Base-by-base conservation (phyloP, 1,140 invertebrate genomes). In the Diabrotica undecimpunctata region DNA sequence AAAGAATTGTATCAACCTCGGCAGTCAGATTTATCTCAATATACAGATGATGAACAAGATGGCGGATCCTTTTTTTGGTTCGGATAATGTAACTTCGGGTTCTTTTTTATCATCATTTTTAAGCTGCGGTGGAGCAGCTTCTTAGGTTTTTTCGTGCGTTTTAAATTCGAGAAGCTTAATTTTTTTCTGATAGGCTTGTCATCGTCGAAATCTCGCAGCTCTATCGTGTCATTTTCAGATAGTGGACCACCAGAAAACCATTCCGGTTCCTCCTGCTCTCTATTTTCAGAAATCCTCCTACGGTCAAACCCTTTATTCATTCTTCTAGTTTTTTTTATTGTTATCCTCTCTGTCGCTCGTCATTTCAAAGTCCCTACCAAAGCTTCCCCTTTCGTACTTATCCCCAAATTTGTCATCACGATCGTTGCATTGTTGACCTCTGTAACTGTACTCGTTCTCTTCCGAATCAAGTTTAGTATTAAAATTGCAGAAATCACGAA, bases 191-290 rank as follows among this genome's bases (percentile, higher is more conserved):
- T 78, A 38, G 54, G 73, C 58, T 65, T 78, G 6, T 77, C 70
- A 10, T 94, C 91, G 53, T 96, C 93, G 81, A 97, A 97, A 6
- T 94, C 95, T 62, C 89, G 86, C 57, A 97, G 80, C 77, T 97
- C 95, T 65, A 97, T 97, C n/a, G 91, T 95, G 70, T 97, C 95
- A 69, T 89, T 84, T 74, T 95, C 91, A 55, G 93, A 95, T 58
- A 90, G 91, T 38, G 94, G 94, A 41, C 94, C 94, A 57, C 87
- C 90, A 75, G 89, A 92, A 75, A 94, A 94, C 87, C 82, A 90
- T 70, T 89, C 88, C 0, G 88, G 88, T 70, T 88, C 87, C 57
- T 87, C 86, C 37, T 84, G 82, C 39, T 80, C 78, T 54, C 80
- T 80, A 7, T 82, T 78, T 59, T 79, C 82, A 54, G 80, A 81